Evolutionary conservation across 1,140 invertebrate species (phyloP).

Genomic region (Drosophila seguyi): DNA sequence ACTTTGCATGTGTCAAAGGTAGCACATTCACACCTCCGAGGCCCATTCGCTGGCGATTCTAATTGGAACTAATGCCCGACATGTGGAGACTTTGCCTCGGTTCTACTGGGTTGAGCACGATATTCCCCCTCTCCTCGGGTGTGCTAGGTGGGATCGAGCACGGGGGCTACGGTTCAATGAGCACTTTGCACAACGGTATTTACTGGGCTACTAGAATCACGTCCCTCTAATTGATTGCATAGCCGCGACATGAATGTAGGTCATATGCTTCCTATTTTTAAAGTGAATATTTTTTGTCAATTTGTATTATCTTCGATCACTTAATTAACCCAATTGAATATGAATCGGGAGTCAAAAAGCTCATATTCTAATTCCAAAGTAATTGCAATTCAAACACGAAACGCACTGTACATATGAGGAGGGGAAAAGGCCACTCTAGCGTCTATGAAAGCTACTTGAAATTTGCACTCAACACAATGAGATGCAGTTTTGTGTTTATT

Average conservation of each 20-base stretch:
- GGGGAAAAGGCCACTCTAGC: slow-evolving; percentile 1
- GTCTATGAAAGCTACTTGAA: slow-evolving; percentile 17
- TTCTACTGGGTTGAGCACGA: slow-evolving; percentile 1
- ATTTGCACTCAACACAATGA: slow-evolving; percentile 11
- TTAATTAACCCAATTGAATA: slow-evolving; percentile 2
- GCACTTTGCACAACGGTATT: slow-evolving; percentile 48
- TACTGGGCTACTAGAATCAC: slow-evolving; percentile 31
- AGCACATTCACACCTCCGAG: slow-evolving; percentile 30
- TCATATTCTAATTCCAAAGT: not conserved
- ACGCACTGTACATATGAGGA: slow-evolving; percentile 1
- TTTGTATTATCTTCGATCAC: not conserved
- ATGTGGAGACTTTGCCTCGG: slow-evolving; percentile 20
- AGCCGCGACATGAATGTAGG: not conserved
- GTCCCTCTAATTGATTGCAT: slow-evolving; percentile 37
- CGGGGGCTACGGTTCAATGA: slow-evolving; percentile 52
- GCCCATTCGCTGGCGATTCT: slow-evolving; percentile 37
- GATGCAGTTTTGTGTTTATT: slow-evolving; percentile 12
- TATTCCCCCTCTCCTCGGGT: not conserved
- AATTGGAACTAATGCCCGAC: slow-evolving; percentile 58
- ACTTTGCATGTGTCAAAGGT: not conserved
- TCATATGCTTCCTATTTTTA: not conserved
- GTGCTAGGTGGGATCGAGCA: not conserved
- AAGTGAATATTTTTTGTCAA: not conserved
- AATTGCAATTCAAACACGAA: not conserved
- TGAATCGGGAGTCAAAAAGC: not conserved